Percentiles rank a stretch among this genome's conserved stretches.
phyloP scores from a whole-genome alignment of 2,797 vertebrate species.

The Amniataba percoides region DNA sequence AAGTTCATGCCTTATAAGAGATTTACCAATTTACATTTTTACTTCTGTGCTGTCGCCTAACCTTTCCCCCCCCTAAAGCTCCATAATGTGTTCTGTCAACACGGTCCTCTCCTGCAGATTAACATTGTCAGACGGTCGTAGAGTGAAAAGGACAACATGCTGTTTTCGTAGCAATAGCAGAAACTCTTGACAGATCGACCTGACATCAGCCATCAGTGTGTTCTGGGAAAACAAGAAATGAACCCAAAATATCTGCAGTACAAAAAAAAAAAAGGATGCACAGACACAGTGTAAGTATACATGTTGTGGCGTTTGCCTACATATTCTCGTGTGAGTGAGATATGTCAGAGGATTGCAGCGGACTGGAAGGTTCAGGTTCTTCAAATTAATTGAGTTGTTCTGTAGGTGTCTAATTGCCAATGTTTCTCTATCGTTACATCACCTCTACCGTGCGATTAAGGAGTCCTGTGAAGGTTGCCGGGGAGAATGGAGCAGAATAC shows the following conservation, averaged over 20 bases:
- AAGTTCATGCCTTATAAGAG: constrained; percentile 75
- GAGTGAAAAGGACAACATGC: constrained; percentile 61
- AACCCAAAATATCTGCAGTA: constrained; percentile 10
- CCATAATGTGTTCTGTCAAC: constrained; percentile 75
- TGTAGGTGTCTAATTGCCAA: constrained; percentile 75
- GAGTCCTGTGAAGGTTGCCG: constrained; percentile 59
- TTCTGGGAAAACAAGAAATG: constrained; percentile 15
- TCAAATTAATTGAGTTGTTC: constrained; percentile 55
- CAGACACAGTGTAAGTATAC: background rate
- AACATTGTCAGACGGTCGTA: constrained; percentile 61
- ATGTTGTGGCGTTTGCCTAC: background rate
- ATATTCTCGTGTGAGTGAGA: background rate
- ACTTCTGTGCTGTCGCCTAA: constrained; percentile 73
- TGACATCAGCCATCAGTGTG: constrained; percentile 44
- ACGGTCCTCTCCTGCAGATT: constrained; percentile 60
- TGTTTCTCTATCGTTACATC: constrained; percentile 78
- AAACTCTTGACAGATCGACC: constrained; percentile 51
- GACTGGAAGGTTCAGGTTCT: constrained; percentile 26
- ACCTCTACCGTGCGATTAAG: constrained; percentile 71
- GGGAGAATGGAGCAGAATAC: constrained; percentile 63
- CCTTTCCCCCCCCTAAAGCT: constrained; percentile 72
- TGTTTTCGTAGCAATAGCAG: constrained; percentile 50
- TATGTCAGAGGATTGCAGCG: constrained; percentile 2
- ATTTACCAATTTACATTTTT: constrained; percentile 75
- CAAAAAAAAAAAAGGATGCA: background rate